Percentiles rank a stretch among this genome's conserved stretches.
These are phyloP conservation scores for Ptychochromis oligacanthus DNA, from an alignment of 2,113 vertebrate genomes.

Conservation along the genomic window DNA sequence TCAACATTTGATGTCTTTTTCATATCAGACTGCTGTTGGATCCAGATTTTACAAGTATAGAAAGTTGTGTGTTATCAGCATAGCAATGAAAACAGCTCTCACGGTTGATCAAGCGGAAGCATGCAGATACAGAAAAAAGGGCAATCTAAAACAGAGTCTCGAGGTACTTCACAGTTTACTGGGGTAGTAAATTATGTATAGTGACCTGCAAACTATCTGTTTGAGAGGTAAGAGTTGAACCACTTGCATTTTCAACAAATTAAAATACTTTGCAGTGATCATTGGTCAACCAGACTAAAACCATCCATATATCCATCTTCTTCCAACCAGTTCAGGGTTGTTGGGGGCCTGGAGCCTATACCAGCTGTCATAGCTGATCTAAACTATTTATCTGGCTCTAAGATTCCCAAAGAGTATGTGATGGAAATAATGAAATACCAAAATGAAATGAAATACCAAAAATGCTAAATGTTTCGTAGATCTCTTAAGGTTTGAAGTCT, in stretches of 20 bases:
- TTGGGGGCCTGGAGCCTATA: too few species aligned
- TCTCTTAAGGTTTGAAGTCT: neutral
- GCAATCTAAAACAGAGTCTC: neutral
- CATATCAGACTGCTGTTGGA: conserved; percentile 1
- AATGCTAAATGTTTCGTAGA: neutral
- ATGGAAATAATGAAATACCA: neutral
- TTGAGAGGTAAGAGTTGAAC: neutral
- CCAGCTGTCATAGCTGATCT: neutral
- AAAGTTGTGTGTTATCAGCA: conserved; percentile 2
- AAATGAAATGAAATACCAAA: too few species aligned
- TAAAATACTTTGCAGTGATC: neutral
- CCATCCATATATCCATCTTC: neutral
- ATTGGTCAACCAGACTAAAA: neutral
- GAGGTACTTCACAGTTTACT: neutral
- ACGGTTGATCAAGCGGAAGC: neutral
- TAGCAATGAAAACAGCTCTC: neutral
- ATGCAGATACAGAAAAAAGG: neutral
- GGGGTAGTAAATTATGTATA: neutral
- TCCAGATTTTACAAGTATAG: neutral
- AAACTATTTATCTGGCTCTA: too few species aligned
- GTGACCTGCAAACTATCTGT: neutral
- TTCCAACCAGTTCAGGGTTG: neutral
- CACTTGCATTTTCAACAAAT: neutral
- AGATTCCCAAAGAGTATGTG: neutral
- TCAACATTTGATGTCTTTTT: neutral